Conservation (phyloP, 1,140 invertebrate species). For the Araneus ventricosus region DNA sequence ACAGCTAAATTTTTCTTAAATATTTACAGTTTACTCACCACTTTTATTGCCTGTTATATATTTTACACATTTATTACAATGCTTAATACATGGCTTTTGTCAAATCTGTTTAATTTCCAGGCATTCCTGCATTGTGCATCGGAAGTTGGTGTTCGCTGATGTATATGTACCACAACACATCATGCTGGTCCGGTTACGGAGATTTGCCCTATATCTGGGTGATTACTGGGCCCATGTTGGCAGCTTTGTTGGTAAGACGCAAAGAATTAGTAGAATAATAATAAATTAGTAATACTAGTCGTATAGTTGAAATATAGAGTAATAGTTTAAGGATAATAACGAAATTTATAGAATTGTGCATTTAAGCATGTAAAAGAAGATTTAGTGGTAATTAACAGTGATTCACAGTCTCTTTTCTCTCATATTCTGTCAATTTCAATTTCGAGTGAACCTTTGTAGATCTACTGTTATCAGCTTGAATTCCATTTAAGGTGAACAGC, state of each 20-base stretch:
- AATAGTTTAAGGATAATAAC: too few relatives aligned
- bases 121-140: conserved; percentile 80
- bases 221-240: conserved; percentile 81
- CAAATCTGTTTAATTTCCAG: conserved; percentile 76
- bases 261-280: too few relatives aligned
- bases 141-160: conserved; percentile 80
- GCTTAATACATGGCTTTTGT: not conserved
- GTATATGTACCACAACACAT: conserved; percentile 77
- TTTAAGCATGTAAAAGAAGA: too few relatives aligned
- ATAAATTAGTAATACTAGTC: too few relatives aligned
- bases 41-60: not conserved
- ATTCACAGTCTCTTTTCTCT: too few relatives aligned
- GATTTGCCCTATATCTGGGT: conserved; percentile 80
- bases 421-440: too few relatives aligned
- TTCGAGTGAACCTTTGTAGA: not conserved
- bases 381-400: too few relatives aligned
- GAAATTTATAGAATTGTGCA: too few relatives aligned
- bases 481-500: conserved; percentile 80
- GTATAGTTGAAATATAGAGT: too few relatives aligned
- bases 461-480: too few relatives aligned
- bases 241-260: conserved; percentile 78
- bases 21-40: not conserved
- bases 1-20: too few relatives aligned
- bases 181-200: conserved; percentile 81
- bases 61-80: too few relatives aligned